A percentile compares a stretch with the other conserved stretches of the same genome.
phyloP scores from a whole-genome alignment of 1,140 invertebrate genomes.

The Pemphigus obesinymphae region DNA sequence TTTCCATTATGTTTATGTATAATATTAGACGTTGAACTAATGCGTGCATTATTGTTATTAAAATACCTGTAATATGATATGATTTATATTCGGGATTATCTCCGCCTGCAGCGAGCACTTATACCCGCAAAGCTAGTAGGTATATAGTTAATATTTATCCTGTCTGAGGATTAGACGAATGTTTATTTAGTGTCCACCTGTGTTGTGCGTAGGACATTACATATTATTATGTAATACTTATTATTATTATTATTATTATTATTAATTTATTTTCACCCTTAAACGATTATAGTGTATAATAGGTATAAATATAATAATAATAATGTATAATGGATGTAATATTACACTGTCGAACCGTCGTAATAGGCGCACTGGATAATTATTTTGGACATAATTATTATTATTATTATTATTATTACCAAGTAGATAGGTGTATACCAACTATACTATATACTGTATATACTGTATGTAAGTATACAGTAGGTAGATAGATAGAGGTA shows the following conservation, averaged over 20 bases:
- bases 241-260: not conserved
- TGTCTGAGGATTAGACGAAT: not conserved
- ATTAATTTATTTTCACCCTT: slow-evolving; percentile 3
- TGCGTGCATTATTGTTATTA: not conserved
- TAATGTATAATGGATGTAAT: not conserved
- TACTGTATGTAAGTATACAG: too few species aligned
- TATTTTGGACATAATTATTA: not conserved
- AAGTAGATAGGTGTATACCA: too few species aligned
- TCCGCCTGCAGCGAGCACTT: not conserved
- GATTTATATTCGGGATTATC: not conserved
- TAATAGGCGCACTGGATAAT: too few species aligned
- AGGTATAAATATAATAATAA: not conserved
- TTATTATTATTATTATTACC: too few species aligned
- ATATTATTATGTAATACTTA: not conserved
- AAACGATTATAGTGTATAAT: not conserved
- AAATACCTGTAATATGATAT: not conserved
- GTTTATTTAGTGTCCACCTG: not conserved
- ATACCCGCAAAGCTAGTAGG: too few species aligned
- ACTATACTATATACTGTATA: too few species aligned
- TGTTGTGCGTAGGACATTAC: not conserved
- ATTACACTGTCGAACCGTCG: not conserved
- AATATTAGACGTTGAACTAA: not conserved
- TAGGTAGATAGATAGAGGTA: too few species aligned
- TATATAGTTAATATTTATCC: too few species aligned
- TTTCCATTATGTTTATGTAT: too few species aligned